Conservation (phyloP, 2,888 invertebrate genomes). For the Acleris laterana region DNA sequence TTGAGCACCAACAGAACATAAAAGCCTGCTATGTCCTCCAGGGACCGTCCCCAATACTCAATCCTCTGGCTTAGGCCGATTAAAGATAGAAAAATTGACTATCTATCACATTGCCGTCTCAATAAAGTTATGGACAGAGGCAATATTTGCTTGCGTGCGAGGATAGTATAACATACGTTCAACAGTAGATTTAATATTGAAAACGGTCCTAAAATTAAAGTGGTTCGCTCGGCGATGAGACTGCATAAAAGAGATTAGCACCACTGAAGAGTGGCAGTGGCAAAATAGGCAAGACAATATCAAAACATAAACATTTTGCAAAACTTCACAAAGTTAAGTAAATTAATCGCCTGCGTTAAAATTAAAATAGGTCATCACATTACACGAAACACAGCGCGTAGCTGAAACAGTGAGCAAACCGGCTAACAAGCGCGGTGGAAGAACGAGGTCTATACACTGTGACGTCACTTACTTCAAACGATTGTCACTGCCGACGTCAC, state of each 20-base stretch:
- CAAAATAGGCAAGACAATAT: conserved; percentile 8
- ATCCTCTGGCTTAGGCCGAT: too few relatives aligned
- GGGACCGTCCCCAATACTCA: too few relatives aligned
- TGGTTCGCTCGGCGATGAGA: too few relatives aligned
- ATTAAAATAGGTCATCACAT: too few relatives aligned
- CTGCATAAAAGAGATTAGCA: too few relatives aligned
- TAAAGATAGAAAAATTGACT: too few relatives aligned
- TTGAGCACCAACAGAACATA: conserved; percentile 17
- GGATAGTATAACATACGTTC: too few relatives aligned
- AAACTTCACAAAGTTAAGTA: background rate
- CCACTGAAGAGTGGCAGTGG: background rate
- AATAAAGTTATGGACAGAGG: too few relatives aligned
- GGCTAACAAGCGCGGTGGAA: background rate
- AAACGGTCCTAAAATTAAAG: too few relatives aligned
- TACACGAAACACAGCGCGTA: background rate
- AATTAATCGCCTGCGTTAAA: conserved; percentile 2
- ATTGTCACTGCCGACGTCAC: conserved; percentile 9
- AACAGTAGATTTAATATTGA: too few relatives aligned
- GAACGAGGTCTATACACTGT: background rate
- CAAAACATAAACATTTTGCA: conserved; percentile 12
- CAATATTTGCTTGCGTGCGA: too few relatives aligned
- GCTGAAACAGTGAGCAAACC: background rate
- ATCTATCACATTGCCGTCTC: too few relatives aligned
- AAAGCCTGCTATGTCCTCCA: background rate
- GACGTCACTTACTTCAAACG: conserved; percentile 12